Evolutionary conservation across 2,797 vertebrate genomes (phyloP), one percentile per base, ranked within the genome.

Genomic region (Sebastes elongatus): DNA sequence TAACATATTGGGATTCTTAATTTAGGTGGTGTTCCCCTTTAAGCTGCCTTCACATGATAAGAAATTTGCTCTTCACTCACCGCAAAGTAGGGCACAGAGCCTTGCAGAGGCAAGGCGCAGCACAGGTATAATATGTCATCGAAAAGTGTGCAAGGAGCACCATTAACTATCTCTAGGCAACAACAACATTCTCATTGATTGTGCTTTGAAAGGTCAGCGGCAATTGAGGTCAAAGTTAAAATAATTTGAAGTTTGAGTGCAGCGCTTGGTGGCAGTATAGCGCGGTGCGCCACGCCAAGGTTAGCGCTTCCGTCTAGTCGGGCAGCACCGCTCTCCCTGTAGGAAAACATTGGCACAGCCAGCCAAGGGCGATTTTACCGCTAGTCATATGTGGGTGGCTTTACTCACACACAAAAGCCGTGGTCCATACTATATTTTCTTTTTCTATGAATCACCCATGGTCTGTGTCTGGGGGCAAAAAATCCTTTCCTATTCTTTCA

Each of bases 381-480:
- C 49, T n/a, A n/a, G 20, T 10, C 20, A n/a, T 52, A 10, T 52
- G 49, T n/a, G 49, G 8, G 2, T n/a, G 20, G 49, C 49, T 52
- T 46, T 33, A 65, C 55, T 65, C 38, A 9, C 49, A 62, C 57
- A 76, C 49, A 66, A 77, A 75, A 75, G 60, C 57, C 1, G 1
- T 22, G 27, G 33, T 74, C 32, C 67, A 69, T 75, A 78, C 55
- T 68, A 13, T 63, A 69, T 82, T 77, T 83, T 64, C 30, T 66
- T 70, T 55, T 74, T 84, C 38, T 23, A 61, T 85, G 77, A 82
- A 82, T 86, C 68, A 79, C 59, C 32, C 77, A 9, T 27, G 46
- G 66, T 68, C 49, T 73, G 67, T 81, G 76, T 94, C 88, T 78
- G 23, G 56, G 73, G 80, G 79, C 53, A 75, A 86, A 74, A 83